phyloP scores from a whole-genome alignment of 2,113 vertebrate species.

The Notarius quadriscutis region DNA sequence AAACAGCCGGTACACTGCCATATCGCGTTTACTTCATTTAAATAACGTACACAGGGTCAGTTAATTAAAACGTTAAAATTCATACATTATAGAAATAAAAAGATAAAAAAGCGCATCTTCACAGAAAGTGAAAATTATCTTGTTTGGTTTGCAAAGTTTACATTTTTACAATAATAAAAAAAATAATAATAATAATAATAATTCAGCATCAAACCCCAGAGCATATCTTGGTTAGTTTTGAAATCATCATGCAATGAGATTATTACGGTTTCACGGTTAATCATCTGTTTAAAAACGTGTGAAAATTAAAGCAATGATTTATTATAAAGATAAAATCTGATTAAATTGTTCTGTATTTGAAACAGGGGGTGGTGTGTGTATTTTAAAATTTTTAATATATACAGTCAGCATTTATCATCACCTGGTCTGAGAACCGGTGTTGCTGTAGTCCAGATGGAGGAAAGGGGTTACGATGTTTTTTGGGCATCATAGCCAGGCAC shows the following conservation, averaged over 20 bases:
- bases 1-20: neutral
- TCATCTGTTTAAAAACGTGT: neutral
- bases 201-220: neutral
- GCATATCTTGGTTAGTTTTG: neutral
- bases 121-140: neutral
- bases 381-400: neutral
- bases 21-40: neutral
- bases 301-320: neutral
- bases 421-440: neutral
- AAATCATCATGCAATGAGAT: neutral
- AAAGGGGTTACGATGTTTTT: neutral
- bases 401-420: neutral
- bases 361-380: too few species aligned
- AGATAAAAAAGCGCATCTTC: neutral
- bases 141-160: neutral
- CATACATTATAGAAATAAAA: neutral
- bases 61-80: neutral
- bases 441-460: neutral
- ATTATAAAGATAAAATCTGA: neutral
- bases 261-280: neutral
- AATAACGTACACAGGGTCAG: neutral
- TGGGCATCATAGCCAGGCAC: neutral
- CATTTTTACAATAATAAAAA: neutral
- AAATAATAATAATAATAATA: too few species aligned
- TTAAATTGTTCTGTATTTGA: neutral